phyloP scores from a whole-genome alignment of 2,113 vertebrate genomes.

The Scartelaos histophorus region DNA sequence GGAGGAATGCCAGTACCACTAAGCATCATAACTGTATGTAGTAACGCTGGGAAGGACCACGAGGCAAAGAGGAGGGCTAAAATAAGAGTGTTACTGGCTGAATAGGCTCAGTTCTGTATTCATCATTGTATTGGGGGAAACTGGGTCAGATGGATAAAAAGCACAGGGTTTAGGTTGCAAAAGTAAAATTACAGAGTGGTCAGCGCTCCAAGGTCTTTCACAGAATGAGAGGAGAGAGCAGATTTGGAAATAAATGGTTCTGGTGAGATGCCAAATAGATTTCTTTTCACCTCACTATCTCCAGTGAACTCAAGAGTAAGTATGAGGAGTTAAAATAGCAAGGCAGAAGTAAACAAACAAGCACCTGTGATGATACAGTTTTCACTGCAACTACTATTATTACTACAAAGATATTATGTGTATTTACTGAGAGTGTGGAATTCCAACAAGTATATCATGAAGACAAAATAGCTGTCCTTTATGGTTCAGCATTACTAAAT shows the following conservation, averaged over 20 bases:
- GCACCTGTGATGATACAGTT: neutral
- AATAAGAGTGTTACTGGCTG: slow-evolving; percentile 62
- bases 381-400: neutral
- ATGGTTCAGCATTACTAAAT: neutral
- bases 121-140: slow-evolving; percentile 59
- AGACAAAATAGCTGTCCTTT: neutral
- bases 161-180: slow-evolving; percentile 25
- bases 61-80: slow-evolving; percentile 62
- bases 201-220: neutral
- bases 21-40: slow-evolving; percentile 69
- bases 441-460: neutral
- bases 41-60: slow-evolving; percentile 59
- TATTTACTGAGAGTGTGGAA: neutral
- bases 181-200: slow-evolving; percentile 32
- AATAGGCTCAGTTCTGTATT: slow-evolving; percentile 59
- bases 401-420: neutral
- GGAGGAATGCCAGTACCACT: slow-evolving; percentile 56
- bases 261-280: slow-evolving; percentile 7
- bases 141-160: slow-evolving; percentile 62
- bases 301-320: neutral
- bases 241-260: slow-evolving; percentile 10
- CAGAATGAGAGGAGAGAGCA: neutral
- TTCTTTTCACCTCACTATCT: slow-evolving; percentile 19
- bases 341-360: neutral
- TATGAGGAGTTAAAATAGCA: neutral